Evolutionary conservation across 53 echinoderm and acorn worm species (phyloP).

Genomic region (Paelopatides confundens): DNA sequence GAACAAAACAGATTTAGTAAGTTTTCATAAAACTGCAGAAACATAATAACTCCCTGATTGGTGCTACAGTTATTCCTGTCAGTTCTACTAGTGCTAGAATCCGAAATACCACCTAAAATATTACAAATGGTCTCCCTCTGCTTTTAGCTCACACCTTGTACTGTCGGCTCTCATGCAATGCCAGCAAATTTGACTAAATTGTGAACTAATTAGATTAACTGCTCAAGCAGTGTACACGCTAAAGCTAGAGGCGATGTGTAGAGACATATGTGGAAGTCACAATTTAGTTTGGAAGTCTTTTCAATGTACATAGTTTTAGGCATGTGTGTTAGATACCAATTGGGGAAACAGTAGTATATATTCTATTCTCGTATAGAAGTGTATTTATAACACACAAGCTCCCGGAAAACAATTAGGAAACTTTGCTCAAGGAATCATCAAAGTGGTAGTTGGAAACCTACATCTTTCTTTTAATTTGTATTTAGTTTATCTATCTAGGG

Average conservation of each 20-base stretch:
- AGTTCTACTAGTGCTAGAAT: background rate
- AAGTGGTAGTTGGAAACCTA: background rate
- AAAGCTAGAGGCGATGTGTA: background rate
- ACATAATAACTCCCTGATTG: constrained; percentile 12
- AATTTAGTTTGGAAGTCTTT: background rate
- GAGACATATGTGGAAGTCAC: background rate
- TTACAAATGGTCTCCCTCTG: background rate
- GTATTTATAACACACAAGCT: background rate
- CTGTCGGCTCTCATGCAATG: background rate
- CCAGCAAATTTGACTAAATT: constrained; percentile 24
- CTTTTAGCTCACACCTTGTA: background rate
- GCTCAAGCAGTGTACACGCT: constrained; percentile 4
- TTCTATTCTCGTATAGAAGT: background rate
- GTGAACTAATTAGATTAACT: constrained; percentile 34
- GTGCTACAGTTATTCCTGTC: background rate
- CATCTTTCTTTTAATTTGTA: background rate
- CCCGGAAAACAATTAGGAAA: background rate
- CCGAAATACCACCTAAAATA: background rate
- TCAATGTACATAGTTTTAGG: too few relatives aligned
- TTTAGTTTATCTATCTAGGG: background rate
- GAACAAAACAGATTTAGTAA: too few relatives aligned
- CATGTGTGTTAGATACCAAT: too few relatives aligned
- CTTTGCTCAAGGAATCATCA: background rate
- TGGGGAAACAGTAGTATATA: too few relatives aligned
- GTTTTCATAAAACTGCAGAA: background rate